phyloP scores from a whole-genome alignment of 2,113 vertebrate species.

The Illadopsis cleaveri region DNA sequence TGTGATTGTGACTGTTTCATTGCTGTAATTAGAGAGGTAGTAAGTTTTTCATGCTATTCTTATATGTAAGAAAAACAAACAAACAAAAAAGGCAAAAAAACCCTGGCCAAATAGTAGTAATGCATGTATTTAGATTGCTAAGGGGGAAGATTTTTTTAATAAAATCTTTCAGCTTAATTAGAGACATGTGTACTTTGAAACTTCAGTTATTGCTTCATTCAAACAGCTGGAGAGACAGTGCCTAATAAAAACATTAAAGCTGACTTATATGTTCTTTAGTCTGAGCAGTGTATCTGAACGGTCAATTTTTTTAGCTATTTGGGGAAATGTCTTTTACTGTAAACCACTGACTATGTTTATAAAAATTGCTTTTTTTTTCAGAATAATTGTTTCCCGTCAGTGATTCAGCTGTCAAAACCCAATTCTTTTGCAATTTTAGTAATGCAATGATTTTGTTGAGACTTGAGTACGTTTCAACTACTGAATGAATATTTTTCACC shows the following conservation, averaged over 20 bases:
- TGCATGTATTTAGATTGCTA: neutral
- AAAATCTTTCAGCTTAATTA: neutral
- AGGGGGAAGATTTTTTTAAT: neutral
- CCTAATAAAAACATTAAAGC: neutral
- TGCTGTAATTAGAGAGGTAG: neutral
- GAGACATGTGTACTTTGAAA: neutral
- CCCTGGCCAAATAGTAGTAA: neutral
- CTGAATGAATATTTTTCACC: neutral
- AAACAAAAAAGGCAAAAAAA: neutral
- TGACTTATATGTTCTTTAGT: neutral
- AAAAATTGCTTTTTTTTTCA: neutral
- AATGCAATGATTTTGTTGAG: neutral
- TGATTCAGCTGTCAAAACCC: conserved; percentile 23
- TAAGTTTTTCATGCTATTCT: neutral
- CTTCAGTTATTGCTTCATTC: neutral
- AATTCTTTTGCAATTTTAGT: neutral
- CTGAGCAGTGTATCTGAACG: neutral
- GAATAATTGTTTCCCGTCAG: conserved; percentile 4
- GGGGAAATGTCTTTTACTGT: conserved; percentile 27
- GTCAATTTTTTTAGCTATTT: neutral
- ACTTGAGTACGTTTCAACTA: neutral
- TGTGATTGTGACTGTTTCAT: neutral
- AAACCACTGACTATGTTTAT: neutral
- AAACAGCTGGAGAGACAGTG: neutral
- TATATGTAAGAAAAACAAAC: neutral